phyloP scores from a whole-genome alignment of 2,888 invertebrate species.

The Adela reaumurella region DNA sequence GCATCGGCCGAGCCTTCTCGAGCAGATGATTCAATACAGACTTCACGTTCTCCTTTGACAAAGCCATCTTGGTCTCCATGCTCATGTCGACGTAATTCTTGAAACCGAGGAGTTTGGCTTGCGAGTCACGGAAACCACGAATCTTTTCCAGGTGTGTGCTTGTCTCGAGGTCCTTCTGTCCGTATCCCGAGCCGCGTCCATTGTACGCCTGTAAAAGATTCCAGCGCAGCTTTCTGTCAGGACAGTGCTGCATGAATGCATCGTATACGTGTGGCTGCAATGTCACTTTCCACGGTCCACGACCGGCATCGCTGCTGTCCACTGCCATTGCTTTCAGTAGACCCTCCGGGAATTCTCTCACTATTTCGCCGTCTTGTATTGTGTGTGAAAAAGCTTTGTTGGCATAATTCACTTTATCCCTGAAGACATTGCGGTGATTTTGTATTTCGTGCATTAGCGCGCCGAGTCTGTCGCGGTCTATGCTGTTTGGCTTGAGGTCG shows the following conservation, averaged over 20 bases:
- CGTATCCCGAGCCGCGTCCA: slow-evolving; percentile 63
- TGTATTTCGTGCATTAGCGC: slow-evolving; percentile 49
- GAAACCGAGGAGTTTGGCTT: slow-evolving; percentile 77
- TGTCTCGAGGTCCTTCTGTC: slow-evolving; percentile 64
- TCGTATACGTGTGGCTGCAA: slow-evolving; percentile 70
- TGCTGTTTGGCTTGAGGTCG: slow-evolving; percentile 51
- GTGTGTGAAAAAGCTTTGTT: slow-evolving; percentile 64
- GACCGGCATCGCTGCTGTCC: slow-evolving; percentile 53
- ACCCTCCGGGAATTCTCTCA: slow-evolving; percentile 71
- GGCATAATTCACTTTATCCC: slow-evolving; percentile 63
- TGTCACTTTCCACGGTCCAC: slow-evolving; percentile 83
- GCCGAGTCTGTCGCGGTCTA: slow-evolving; percentile 40
- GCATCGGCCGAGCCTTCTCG: slow-evolving; percentile 67
- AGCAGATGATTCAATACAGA: slow-evolving; percentile 64
- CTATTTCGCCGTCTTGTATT: slow-evolving; percentile 61
- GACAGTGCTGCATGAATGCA: slow-evolving; percentile 81
- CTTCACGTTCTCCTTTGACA: slow-evolving; percentile 69
- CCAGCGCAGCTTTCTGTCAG: slow-evolving; percentile 72
- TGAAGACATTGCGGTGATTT: slow-evolving; percentile 60
- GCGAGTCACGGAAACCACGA: slow-evolving; percentile 61
- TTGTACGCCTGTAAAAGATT: slow-evolving; percentile 81
- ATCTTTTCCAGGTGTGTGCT: slow-evolving; percentile 77
- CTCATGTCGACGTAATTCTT: slow-evolving; percentile 79
- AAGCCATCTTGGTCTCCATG: slow-evolving; percentile 93
- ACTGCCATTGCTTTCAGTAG: slow-evolving; percentile 63